Percentiles rank a stretch among this genome's conserved stretches.
These are phyloP conservation scores for Sus cebifrons DNA, from an alignment of 2,797 vertebrate species.

Conservation along the genomic window DNA sequence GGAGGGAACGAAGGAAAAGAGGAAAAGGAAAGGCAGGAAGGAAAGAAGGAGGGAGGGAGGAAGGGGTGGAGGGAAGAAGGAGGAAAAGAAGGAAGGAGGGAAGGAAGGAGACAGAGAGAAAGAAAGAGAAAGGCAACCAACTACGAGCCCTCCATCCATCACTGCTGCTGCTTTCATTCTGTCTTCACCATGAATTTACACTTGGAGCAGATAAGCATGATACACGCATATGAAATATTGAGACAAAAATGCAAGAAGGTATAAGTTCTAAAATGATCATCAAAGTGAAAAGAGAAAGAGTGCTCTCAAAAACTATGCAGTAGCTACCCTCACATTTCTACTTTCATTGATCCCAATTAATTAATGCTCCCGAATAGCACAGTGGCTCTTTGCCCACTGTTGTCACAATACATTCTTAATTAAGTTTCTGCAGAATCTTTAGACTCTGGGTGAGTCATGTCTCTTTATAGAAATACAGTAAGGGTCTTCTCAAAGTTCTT, in stretches of 20 bases:
- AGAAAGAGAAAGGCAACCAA: background rate
- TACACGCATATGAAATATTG: background rate
- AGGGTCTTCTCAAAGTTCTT: background rate
- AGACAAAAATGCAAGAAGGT: background rate
- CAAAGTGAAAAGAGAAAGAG: background rate
- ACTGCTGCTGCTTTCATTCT: background rate
- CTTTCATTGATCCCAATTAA: background rate
- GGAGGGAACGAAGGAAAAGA: background rate
- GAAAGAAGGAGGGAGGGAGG: too few species aligned
- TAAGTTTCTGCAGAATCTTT: background rate
- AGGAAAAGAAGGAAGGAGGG: too few species aligned
- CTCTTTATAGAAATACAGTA: background rate
- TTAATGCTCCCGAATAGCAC: background rate
- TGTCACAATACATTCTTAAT: background rate
- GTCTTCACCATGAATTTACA: background rate
- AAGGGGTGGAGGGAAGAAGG: background rate
- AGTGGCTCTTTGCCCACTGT: background rate
- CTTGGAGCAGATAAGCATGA: background rate
- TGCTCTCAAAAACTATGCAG: background rate
- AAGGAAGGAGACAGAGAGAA: background rate
- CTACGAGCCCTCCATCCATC: rapidly evolving
- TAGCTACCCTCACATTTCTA: background rate
- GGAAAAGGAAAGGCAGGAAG: rapidly evolving
- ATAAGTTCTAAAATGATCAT: background rate
- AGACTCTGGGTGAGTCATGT: background rate